phyloP scores from a whole-genome alignment of 2,888 invertebrate genomes.

The Harpalus rubripes region DNA sequence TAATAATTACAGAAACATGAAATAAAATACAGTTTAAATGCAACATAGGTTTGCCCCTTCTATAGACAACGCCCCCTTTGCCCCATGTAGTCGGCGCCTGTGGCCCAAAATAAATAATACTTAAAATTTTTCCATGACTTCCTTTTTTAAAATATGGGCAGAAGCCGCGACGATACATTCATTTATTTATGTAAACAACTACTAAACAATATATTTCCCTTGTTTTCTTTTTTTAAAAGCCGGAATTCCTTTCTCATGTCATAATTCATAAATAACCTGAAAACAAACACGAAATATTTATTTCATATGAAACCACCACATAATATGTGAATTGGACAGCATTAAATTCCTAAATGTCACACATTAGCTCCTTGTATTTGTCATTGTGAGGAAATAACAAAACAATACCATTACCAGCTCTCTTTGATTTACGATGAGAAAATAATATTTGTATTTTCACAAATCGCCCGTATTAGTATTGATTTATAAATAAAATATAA shows the following conservation, averaged over 20 bases:
- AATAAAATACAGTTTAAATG: too few species aligned
- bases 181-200: background rate
- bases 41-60: too few species aligned
- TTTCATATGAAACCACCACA: background rate
- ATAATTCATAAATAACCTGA: conserved; percentile 1
- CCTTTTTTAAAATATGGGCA: background rate
- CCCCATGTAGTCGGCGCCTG: too few species aligned
- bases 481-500: background rate
- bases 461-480: background rate
- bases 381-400: background rate
- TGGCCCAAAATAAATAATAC: too few species aligned
- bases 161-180: background rate
- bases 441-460: background rate
- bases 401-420: conserved; percentile 19
- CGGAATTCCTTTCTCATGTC: background rate
- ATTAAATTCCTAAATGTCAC: background rate
- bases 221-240: background rate
- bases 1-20: too few species aligned
- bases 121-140: too few species aligned
- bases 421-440: conserved; percentile 3
- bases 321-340: background rate
- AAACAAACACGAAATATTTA: conserved; percentile 2
- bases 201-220: background rate
- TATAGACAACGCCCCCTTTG: too few species aligned
- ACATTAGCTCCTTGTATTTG: background rate